Conservation (phyloP, 2,113 vertebrate species). For the Grantiella picta region DNA sequence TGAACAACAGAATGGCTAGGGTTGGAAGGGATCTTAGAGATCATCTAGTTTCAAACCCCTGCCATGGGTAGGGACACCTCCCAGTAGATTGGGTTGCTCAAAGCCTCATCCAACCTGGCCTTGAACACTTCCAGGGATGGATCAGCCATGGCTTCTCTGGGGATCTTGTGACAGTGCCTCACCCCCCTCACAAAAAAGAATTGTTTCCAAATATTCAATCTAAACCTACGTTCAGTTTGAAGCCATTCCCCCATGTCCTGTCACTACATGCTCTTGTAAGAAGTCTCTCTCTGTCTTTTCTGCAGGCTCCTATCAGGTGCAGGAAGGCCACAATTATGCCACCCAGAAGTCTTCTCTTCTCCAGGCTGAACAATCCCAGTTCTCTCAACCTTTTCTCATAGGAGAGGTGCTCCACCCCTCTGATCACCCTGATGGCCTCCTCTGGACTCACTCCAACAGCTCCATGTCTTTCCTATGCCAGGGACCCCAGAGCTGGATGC, state of each 20-base stretch:
- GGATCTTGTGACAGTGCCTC: background rate
- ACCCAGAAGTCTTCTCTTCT: background rate
- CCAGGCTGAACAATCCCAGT: background rate
- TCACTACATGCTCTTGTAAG: background rate
- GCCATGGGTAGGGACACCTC: background rate
- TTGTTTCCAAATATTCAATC: background rate
- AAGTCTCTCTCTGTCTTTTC: background rate
- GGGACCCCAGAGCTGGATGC: background rate
- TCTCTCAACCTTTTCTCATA: background rate
- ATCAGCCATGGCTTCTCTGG: background rate
- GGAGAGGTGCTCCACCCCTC: background rate
- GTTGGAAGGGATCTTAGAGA: background rate
- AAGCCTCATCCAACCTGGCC: background rate
- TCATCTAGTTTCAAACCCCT: fast-evolving
- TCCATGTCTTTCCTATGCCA: background rate
- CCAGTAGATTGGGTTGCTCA: background rate
- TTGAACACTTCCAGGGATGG: background rate
- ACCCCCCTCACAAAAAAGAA: background rate
- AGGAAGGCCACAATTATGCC: background rate
- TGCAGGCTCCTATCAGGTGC: background rate
- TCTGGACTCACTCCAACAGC: background rate
- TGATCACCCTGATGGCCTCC: background rate
- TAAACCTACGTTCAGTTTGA: background rate
- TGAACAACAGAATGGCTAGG: background rate
- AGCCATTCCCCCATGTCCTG: background rate